phyloP scores from a whole-genome alignment of 2,113 vertebrate species.

The Bos taurus region DNA sequence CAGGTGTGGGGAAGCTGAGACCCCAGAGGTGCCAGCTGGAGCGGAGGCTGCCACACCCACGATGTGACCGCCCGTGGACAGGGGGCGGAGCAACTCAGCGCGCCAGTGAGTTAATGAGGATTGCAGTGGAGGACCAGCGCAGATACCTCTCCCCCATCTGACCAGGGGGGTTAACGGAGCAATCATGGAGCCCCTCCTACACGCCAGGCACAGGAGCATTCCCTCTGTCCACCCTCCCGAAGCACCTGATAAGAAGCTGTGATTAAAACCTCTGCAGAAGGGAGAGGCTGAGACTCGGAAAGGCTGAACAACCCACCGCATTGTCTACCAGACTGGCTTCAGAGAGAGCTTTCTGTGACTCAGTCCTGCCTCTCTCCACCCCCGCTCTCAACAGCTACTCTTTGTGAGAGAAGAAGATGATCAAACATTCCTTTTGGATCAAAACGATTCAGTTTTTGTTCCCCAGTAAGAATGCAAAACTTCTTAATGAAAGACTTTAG shows the following conservation, averaged over 20 bases:
- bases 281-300: not conserved
- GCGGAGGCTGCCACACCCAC: not conserved
- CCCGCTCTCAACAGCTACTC: fast-evolving
- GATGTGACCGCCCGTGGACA: fast-evolving
- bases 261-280: not conserved
- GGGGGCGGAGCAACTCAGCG: not conserved
- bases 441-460: not conserved
- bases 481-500: not conserved
- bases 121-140: fast-evolving
- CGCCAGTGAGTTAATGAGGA: fast-evolving
- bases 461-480: not conserved
- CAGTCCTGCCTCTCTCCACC: not conserved
- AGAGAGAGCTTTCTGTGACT: fast-evolving
- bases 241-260: not conserved
- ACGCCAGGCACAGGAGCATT: not conserved
- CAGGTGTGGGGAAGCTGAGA: not conserved
- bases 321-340: not conserved
- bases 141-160: fast-evolving
- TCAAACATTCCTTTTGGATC: not conserved
- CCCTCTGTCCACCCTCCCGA: not conserved
- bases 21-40: fast-evolving
- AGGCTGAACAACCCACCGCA: fast-evolving
- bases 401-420: not conserved
- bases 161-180: fast-evolving
- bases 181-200: not conserved